phyloP scores from a whole-genome alignment of 2,113 vertebrate genomes.

The Helogale parvula region DNA sequence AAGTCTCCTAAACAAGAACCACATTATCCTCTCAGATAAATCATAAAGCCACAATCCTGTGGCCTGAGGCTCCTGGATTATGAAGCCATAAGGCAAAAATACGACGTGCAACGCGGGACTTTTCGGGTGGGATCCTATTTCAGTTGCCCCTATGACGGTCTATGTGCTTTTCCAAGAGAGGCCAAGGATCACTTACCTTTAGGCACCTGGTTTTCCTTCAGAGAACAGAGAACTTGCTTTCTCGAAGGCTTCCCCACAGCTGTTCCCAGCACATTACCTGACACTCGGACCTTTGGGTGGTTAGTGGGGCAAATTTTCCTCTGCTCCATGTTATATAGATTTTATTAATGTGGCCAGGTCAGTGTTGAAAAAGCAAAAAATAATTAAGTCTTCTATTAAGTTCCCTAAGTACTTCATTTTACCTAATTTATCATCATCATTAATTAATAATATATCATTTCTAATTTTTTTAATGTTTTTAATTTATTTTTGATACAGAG shows the following conservation, averaged over 20 bases:
- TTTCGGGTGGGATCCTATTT: neutral
- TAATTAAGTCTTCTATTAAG: neutral
- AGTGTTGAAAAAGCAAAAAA: neutral
- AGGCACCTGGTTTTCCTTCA: neutral
- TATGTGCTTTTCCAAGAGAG: neutral
- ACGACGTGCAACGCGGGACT: rapidly evolving
- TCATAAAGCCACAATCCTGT: neutral
- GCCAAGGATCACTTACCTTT: neutral
- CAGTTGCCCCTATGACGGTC: rapidly evolving
- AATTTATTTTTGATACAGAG: too few relatives aligned
- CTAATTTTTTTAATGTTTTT: too few relatives aligned
- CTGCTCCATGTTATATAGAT: neutral
- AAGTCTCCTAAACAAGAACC: neutral
- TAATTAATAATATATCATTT: too few relatives aligned
- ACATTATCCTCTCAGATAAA: neutral
- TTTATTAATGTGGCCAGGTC: too few relatives aligned
- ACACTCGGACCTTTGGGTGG: too few relatives aligned
- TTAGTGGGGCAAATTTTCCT: neutral
- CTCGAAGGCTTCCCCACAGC: neutral
- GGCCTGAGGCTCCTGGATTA: neutral
- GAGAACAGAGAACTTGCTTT: neutral
- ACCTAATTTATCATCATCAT: neutral
- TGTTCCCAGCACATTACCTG: neutral
- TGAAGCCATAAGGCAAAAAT: neutral
- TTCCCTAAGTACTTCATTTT: neutral